Base-by-base conservation (phyloP, 2,888 invertebrate genomes). In the Dexiosoma caninum region DNA sequence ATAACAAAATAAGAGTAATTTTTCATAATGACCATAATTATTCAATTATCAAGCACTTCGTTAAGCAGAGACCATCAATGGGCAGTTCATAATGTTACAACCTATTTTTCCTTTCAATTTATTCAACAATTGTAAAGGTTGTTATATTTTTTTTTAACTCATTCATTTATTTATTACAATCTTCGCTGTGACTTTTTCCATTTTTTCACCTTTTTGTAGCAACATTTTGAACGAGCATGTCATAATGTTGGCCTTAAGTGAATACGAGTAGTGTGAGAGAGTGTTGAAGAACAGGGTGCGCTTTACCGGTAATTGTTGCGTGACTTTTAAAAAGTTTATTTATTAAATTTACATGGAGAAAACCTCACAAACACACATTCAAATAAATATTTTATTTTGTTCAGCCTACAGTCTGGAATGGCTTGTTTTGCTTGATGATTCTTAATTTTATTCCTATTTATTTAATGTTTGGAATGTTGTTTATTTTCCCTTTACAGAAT, bases 11-110 rank as follows among this genome's bases (percentile, higher is more conserved):
- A 32, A 10, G 27, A 71, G 70, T 71, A 30, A 78, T 78, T 78
- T 42, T 27, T 35, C 27, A 42, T 64, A 88, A 86, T 87, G 88
- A 87, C 86, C 86, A 85, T 88, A 88, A 87, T 87, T 88, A 88
- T 87, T 88, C 88, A 88, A 88, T 88, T 87, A 87, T 86, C 86
- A 83, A 83, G 60, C 62, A 74, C 69, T 76, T 77, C 69, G n/a
- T 49, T 55, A 7, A 46, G 37, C 14, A 59, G 49, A 51, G 32
- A 42, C 70, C 42, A 44, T 67, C 16, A 51, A 53, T 64, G 66
- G 72, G 70, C 69, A 66, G 81, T 74, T 74, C 75, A 51, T 23
- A 77, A 51, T 44, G 57, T 53, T 42, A 49, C 67, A 70, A 57
- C 71, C 76, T 57, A 37, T 57, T 49, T 69, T 57, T 32, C 49